These are phyloP conservation scores for Bubo scandiacus DNA, from an alignment of 2,113 vertebrate species.

Conservation along the genomic window DNA sequence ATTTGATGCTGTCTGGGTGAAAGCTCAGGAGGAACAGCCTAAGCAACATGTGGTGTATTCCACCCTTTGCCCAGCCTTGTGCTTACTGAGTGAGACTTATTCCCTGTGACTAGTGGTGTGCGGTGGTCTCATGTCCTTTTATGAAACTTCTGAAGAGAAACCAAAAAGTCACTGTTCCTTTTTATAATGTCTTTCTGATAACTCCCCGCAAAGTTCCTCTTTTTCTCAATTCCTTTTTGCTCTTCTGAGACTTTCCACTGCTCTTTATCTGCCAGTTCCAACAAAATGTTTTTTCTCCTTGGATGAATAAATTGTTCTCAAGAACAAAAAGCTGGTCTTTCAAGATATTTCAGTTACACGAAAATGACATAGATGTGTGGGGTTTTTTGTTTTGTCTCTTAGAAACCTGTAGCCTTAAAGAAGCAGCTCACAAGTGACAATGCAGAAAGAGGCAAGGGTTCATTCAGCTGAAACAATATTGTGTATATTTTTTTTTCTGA, in stretches of 20 bases:
- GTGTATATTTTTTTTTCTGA: background rate
- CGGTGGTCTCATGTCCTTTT: background rate
- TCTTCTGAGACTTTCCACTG: constrained; percentile 19
- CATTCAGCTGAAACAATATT: background rate
- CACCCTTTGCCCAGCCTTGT: background rate
- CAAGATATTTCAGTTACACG: background rate
- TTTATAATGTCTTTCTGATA: background rate
- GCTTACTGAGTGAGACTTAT: background rate
- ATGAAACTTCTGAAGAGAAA: constrained; percentile 12
- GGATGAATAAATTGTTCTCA: background rate
- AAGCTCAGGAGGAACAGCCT: background rate
- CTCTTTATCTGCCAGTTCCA: background rate
- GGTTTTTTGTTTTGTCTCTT: background rate
- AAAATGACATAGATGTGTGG: background rate
- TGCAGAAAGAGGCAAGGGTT: background rate
- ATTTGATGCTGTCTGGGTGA: background rate
- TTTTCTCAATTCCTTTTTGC: constrained; percentile 11
- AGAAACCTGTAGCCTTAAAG: background rate
- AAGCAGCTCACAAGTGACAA: background rate
- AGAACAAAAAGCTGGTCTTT: background rate
- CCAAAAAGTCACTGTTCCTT: constrained; percentile 25
- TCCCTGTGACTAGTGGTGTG: background rate
- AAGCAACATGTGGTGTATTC: accelerated
- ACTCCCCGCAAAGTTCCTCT: background rate
- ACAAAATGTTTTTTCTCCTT: background rate